phyloP scores from a whole-genome alignment of 2,797 vertebrate species.

The Pyrocephalus nanus region DNA sequence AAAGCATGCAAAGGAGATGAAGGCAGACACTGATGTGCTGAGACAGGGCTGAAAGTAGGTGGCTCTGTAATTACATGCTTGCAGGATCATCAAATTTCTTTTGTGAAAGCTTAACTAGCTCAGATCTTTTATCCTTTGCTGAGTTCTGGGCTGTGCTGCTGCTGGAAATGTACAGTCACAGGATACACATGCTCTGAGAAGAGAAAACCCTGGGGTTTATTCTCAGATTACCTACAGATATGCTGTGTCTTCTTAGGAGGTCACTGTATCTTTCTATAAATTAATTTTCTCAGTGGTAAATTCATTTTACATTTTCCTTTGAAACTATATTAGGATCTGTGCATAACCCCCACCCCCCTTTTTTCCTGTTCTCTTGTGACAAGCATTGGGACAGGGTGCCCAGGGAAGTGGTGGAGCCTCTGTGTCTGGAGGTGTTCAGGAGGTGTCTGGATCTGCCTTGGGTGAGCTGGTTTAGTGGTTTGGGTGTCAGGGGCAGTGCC shows the following conservation, averaged over 20 bases:
- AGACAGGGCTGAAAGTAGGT: not conserved
- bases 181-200: not conserved
- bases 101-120: not conserved
- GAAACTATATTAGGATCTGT: not conserved
- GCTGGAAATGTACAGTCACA: not conserved
- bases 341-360: not conserved
- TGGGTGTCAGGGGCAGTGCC: not conserved
- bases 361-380: not conserved
- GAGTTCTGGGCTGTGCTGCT: not conserved
- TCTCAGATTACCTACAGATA: not conserved
- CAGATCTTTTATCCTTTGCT: not conserved
- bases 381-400: not conserved
- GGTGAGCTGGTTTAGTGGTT: not conserved
- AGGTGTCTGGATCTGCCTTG: not conserved
- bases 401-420: not conserved
- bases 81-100: not conserved
- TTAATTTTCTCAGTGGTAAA: not conserved
- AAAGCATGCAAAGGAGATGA: not conserved
- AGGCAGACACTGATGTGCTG: not conserved
- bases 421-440: not conserved
- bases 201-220: not conserved
- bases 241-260: not conserved
- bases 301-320: not conserved
- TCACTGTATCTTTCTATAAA: not conserved
- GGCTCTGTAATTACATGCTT: not conserved